Evolutionary conservation across 1,140 invertebrate species (phyloP), one percentile per base, ranked within the genome.

Genomic region (Listronotus oregonensis): DNA sequence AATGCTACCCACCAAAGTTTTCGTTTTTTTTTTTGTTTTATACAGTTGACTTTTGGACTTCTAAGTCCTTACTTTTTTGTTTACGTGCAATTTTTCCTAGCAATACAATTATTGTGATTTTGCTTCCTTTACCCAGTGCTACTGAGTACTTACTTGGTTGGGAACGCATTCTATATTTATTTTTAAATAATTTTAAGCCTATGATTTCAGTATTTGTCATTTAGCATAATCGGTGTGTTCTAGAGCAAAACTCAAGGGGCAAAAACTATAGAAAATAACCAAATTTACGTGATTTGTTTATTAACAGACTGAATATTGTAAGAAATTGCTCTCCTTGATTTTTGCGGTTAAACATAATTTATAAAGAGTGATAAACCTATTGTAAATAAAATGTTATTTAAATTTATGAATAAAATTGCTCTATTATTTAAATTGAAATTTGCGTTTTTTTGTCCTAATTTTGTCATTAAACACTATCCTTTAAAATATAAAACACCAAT

Each of bases 1-100:
- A 71, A 71, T 71, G 69, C 63, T 71, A 64, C 49, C 50, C 64
- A 66, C 63, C 69, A 66, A 71, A 71, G 66, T 62, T 66, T 47
- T 67, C 50, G 21, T 58, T 37, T 37, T 11, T 51, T 65, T 70
- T 64, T 66, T 55, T 46, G 32, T 67, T 67, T 62, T 67, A 62
- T 61, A 49, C 21, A 60, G 51, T 67, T 54, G 51, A 71, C 65
- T 54, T 61, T 44, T 37, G 31, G 46, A 50, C 27, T 42, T 40
- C 2, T 7, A 10, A 17, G 34, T 43, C 50, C 39, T 56, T 49
- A 21, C 55, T 56, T 60, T 66, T 66, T 70, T 56, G 44, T 71
- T 66, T 64, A 66, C 52, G 69, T 71, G 69, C 69, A 71, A 71
- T 70, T 71, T 46, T 61, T 62, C 57, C 43, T 47, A 66, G 69